Percentiles rank a stretch among this genome's conserved stretches.
Evolutionary conservation across 2,113 vertebrate genomes (phyloP).

Genomic region (Barnardius zonarius): DNA sequence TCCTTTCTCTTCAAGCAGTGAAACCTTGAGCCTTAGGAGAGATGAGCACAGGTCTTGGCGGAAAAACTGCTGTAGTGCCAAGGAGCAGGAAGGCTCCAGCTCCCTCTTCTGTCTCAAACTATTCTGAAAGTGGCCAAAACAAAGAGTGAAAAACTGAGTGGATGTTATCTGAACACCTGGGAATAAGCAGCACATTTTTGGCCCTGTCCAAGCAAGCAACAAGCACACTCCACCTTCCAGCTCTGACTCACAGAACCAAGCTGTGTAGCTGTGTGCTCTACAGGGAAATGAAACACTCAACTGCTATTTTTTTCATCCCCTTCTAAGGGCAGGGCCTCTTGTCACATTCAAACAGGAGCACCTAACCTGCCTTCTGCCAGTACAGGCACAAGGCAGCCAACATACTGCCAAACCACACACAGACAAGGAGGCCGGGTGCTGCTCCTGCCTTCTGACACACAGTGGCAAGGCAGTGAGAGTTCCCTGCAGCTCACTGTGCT

Average conservation of each 20-base stretch:
- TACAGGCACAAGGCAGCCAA: not conserved
- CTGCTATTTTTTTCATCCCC: not conserved
- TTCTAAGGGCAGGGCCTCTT: not conserved
- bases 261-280: not conserved
- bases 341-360: not conserved
- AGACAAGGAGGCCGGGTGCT: fast-evolving
- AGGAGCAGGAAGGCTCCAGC: not conserved
- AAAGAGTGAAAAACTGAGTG: not conserved
- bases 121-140: not conserved
- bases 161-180: not conserved
- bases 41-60: not conserved
- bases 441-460: not conserved
- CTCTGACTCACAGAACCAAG: not conserved
- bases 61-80: not conserved
- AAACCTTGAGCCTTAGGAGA: not conserved
- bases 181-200: not conserved
- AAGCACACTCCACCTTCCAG: not conserved
- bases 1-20: not conserved
- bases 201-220: not conserved
- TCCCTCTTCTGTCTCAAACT: not conserved
- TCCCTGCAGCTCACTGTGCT: not conserved
- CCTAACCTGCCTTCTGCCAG: not conserved
- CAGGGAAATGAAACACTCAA: not conserved
- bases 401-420: fast-evolving
- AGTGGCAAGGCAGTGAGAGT: fast-evolving